These are phyloP conservation scores for Rattus rattus DNA, from an alignment of 2,113 vertebrate genomes.

Conservation along the genomic window DNA sequence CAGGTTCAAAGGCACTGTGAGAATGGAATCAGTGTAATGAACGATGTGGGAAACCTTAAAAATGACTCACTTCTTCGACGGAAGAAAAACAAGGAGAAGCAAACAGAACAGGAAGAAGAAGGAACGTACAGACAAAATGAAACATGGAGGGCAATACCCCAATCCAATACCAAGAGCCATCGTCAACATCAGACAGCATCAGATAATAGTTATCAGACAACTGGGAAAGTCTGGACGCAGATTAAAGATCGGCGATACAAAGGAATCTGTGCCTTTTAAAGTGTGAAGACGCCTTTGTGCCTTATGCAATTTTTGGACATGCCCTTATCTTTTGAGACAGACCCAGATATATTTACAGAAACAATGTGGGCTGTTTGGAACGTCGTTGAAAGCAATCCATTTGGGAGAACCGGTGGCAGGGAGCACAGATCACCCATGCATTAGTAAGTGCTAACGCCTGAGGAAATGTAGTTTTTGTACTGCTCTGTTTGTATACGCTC, in stretches of 20 bases:
- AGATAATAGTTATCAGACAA: not conserved
- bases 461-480: not conserved
- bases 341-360: conserved; percentile 42
- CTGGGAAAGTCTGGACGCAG: not conserved
- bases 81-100: not conserved
- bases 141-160: not conserved
- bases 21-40: not conserved
- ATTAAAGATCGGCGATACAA: conserved; percentile 24
- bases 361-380: not conserved
- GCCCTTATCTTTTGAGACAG: conserved; percentile 18
- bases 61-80: conserved; percentile 35
- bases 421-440: not conserved
- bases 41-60: not conserved
- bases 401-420: not conserved
- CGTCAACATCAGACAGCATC: not conserved
- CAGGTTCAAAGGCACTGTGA: not conserved
- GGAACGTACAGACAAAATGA: not conserved
- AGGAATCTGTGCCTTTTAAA: conserved; percentile 15
- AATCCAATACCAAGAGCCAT: not conserved
- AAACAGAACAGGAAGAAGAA: not conserved
- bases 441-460: not conserved
- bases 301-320: not conserved
- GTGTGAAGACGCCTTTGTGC: not conserved
- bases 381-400: conserved; percentile 39
- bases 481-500: not conserved